Conservation (phyloP, 1,140 invertebrate species). For the Drosophila ananassae region DNA sequence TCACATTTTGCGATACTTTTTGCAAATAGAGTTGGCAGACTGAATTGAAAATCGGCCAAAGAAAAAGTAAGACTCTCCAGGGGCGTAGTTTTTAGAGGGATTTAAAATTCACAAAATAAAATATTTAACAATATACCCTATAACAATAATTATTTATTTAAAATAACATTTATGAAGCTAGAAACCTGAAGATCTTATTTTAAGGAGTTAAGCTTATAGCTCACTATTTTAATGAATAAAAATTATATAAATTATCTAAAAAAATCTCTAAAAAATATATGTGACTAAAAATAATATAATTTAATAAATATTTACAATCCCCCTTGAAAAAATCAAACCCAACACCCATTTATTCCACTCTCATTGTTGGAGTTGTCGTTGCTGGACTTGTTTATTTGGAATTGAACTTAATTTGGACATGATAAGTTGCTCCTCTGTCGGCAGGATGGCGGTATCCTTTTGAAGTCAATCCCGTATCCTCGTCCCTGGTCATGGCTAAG, state of each 20-base stretch:
- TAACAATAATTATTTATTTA: not conserved
- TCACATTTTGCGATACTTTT: conserved; percentile 19
- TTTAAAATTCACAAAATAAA: not conserved
- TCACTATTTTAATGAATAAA: too few relatives aligned
- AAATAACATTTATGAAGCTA: not conserved
- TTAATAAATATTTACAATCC: not conserved
- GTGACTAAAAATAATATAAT: not conserved
- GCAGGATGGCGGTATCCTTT: conserved; percentile 53
- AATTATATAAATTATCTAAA: too few relatives aligned
- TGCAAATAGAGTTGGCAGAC: conserved; percentile 67
- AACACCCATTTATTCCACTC: conserved; percentile 2
- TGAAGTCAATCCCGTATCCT: conserved; percentile 17
- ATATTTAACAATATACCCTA: not conserved
- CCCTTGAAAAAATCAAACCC: not conserved
- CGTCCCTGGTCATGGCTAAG: not conserved
- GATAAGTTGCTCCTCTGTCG: conserved; percentile 69
- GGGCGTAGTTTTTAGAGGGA: not conserved
- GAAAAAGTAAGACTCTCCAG: conserved; percentile 1
- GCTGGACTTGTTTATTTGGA: conserved; percentile 69
- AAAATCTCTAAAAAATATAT: not conserved
- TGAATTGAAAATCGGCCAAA: conserved; percentile 12
- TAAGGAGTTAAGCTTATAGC: too few relatives aligned
- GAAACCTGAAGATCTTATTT: too few relatives aligned
- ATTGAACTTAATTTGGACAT: conserved; percentile 81
- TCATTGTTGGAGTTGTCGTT: conserved; percentile 24